Base-by-base conservation (phyloP, 2,113 vertebrate genomes). In the Emydura subglobosa region DNA sequence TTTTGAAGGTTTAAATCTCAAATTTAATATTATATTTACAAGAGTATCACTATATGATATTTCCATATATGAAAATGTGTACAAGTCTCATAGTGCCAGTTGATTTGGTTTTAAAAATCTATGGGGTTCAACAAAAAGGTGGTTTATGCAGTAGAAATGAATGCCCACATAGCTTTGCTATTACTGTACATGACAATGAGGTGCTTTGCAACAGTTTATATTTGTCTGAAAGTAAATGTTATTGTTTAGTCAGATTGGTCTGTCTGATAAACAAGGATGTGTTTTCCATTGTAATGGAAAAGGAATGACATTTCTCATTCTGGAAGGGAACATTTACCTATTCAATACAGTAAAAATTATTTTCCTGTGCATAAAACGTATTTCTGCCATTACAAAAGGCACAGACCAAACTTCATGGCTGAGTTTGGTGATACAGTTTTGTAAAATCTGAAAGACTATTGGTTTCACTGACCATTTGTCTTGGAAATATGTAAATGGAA, bases 401-500 rank as follows among this genome's bases (percentile, higher is more conserved):
- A 90, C 10, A 91, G 72, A 91, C 11, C 9, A 59, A 92, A 96
- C 81, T 79, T 95, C 44, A 44, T 34, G 14, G 44, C 3, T 79
- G n/a, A 92, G 92, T 89, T 87, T 27, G 90, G 50, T 13, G 86
- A 79, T 21, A 39, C 39, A 39, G 3, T 39, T 39, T 39, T 39
- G 39, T 39, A 39, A 39, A 39, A 39, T 39, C 39, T 39, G 39
- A 39, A 39, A 39, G 39, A 39, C 39, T 39, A 39, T 39, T 39
- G 39, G 39, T 39, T 93, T 85, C 59, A 42, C 24, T 78, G 91
- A 92, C 91, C 84, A 86, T 80, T 94, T 96, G 47, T 83, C 39
- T 87, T 57, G 88, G 57, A 94, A 92, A 79, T 88, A 85, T 25
- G 19, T 53, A n/a, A 79, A 24, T 92, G 44, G 89, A 91, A 34